Evolutionary conservation across 2,797 vertebrate genomes (phyloP), one percentile per base, ranked within the genome.

Genomic region (Cetoscarus ocellatus): DNA sequence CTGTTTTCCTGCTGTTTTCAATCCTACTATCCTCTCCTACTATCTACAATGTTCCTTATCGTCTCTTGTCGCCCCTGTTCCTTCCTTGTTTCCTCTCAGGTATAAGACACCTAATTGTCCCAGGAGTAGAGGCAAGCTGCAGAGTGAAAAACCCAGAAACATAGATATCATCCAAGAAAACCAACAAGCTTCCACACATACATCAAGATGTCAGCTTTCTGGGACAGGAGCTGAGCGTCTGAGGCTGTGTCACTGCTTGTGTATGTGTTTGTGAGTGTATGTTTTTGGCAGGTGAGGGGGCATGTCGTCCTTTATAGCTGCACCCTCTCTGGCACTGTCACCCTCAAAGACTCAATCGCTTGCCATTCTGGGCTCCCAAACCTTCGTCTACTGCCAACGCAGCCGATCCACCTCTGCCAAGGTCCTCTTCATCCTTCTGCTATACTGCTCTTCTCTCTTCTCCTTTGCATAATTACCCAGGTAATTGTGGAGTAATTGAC

Each of bases 401-500:
- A 70, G 76, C 88, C 45, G 10, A 75, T 79, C 87, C 76, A 70
- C 83, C 84, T 80, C 72, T 91, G 87, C 88, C 91, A 91, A 89
- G 75, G 88, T 86, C 88, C 84, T 86, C 81, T 43, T 83, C 87
- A 72, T 85, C 68, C 75, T 75, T 75, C 78, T 63, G 77, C 84
- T 40, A 34, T 51, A 47, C 66, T 65, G 78, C 79, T 90, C 88
- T 88, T 86, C 83, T 91, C 77, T 82, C 74, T 76, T 69, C 79
- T 87, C 74, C 86, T 92, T 87, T 91, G 89, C 92, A 93, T 87
- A 92, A 93, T 94, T 81, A 92, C 82, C 86, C 86, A 86, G 92
- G 90, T 93, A 94, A 94, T 93, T 91, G 91, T 92, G 92, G 87
- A 92, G 80, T 94, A 94, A 96, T 94, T 94, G 94, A 92, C 94